These are phyloP conservation scores for Mizuhopecten yessoensis DNA, from an alignment of 1,140 invertebrate species.

Conservation along the genomic window DNA sequence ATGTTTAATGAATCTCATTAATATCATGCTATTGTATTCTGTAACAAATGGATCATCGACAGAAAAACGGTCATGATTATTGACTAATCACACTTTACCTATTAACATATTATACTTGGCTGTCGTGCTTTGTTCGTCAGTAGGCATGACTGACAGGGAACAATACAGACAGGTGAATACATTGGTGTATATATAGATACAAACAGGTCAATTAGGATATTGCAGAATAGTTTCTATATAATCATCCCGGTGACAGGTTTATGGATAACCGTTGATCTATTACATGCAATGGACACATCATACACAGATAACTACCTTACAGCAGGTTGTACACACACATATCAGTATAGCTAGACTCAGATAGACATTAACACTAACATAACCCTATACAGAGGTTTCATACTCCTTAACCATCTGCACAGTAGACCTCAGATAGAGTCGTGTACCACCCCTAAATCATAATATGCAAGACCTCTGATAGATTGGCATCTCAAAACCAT, in stretches of 20 bases:
- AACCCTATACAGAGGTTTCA: too few relatives aligned
- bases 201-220: not conserved
- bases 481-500: too few relatives aligned
- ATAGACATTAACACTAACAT: too few relatives aligned
- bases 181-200: not conserved
- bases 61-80: not conserved
- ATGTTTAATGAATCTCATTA: not conserved
- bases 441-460: too few relatives aligned
- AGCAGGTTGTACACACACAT: too few relatives aligned
- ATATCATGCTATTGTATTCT: not conserved
- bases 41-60: not conserved
- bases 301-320: too few relatives aligned
- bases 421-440: too few relatives aligned
- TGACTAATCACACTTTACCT: not conserved
- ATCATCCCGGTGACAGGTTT: not conserved
- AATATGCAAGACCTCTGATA: too few relatives aligned
- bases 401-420: too few relatives aligned
- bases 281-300: not conserved
- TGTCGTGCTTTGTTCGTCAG: not conserved
- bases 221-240: not conserved
- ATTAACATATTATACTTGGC: too few relatives aligned
- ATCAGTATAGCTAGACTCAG: too few relatives aligned
- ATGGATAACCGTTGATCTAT: not conserved
- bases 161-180: not conserved
- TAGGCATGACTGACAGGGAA: not conserved